A percentile compares a stretch with the other conserved stretches of the same genome.
Evolutionary conservation across 1,140 invertebrate genomes (phyloP).

Genomic region (Meloidogyne exigua): DNA sequence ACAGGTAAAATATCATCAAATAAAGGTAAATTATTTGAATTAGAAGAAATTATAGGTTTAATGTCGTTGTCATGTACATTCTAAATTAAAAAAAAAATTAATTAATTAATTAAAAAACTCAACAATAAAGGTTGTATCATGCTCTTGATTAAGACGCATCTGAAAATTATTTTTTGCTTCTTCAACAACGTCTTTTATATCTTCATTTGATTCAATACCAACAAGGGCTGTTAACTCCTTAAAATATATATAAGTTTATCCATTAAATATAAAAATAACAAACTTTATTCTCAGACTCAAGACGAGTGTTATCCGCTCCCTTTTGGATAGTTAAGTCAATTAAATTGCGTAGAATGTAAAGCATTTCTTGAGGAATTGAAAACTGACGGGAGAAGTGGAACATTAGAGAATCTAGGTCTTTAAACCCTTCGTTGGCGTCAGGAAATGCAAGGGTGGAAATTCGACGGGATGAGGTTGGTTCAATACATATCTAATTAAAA

Average conservation of each 20-base stretch:
- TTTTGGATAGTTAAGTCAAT: not conserved
- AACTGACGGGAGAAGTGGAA: slow-evolving; percentile 3
- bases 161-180: not conserved
- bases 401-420: slow-evolving; percentile 1
- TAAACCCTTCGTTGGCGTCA: not conserved
- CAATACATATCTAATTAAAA: not conserved
- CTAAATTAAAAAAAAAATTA: not conserved
- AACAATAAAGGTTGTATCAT: not conserved
- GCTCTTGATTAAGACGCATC: not conserved
- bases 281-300: not conserved
- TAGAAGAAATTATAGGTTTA: not conserved
- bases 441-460: not conserved
- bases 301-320: not conserved
- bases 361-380: slow-evolving; percentile 1
- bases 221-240: not conserved
- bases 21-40: not conserved
- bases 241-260: not conserved
- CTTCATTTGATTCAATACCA: not conserved
- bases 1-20: not conserved
- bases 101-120: not conserved
- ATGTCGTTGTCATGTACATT: not conserved
- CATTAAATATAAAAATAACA: not conserved
- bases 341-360: slow-evolving; percentile 6
- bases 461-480: not conserved
- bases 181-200: not conserved